Evolutionary conservation across 2,888 invertebrate species (phyloP).

Genomic region (Ditula angustiorana): DNA sequence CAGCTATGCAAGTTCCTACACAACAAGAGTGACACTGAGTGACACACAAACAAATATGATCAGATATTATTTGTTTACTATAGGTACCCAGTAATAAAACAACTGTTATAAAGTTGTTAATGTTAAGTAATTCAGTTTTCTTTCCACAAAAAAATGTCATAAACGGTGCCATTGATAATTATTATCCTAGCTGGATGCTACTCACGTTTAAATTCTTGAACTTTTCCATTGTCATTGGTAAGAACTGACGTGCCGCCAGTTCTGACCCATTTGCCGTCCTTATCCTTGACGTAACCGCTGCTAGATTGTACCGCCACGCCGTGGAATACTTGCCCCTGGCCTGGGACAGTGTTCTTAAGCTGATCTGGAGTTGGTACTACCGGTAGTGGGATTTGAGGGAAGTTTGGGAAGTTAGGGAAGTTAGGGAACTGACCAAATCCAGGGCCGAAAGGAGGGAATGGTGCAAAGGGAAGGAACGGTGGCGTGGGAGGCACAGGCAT

Average conservation of each 20-base stretch:
- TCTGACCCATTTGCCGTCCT: slow-evolving; percentile 51
- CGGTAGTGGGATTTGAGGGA: slow-evolving; percentile 33
- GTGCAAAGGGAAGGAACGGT: slow-evolving; percentile 38
- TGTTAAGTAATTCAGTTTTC: too few species aligned
- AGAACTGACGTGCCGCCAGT: slow-evolving; percentile 51
- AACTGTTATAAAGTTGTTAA: too few species aligned
- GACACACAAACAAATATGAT: too few species aligned
- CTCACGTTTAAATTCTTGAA: slow-evolving; percentile 47
- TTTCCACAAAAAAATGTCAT: too few species aligned
- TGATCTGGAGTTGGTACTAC: slow-evolving; percentile 46
- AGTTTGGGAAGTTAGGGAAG: slow-evolving; percentile 29
- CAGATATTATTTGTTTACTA: too few species aligned
- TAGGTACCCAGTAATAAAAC: too few species aligned
- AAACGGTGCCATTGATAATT: too few species aligned
- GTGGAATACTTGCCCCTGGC: slow-evolving; percentile 49
- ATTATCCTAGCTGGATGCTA: too few species aligned
- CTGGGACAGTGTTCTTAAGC: slow-evolving; percentile 48
- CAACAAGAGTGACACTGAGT: too few species aligned
- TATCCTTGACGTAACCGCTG: slow-evolving; percentile 43
- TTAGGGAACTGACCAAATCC: background rate
- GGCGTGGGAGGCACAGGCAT: slow-evolving; percentile 36
- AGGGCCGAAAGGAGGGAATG: slow-evolving; percentile 42
- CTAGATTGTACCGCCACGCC: slow-evolving; percentile 49
- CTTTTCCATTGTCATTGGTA: slow-evolving; percentile 53
- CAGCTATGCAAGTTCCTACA: too few species aligned